Evolutionary conservation across 2,797 vertebrate species (phyloP), one percentile per base, ranked within the genome.

Genomic region (Eulemur mongoz): DNA sequence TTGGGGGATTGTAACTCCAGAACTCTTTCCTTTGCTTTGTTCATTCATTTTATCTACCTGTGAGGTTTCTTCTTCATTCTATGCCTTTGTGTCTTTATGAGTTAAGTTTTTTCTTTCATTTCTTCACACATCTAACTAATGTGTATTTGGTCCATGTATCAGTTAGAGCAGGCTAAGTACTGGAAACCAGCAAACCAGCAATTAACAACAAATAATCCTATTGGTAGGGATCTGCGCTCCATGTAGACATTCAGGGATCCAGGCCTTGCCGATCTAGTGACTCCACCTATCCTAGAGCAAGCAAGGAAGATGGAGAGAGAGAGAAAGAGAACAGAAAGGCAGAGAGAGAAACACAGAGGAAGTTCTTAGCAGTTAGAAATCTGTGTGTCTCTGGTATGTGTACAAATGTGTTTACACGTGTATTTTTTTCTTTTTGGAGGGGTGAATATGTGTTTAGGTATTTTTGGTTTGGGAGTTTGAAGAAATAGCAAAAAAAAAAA

Each of bases 381-480:
- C 1, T 38, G 7, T 48, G 52, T 32, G 6, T 70, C n/a, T n/a
- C 0, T 35, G 12, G 22, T n/a, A 0, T 50, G 35, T 25, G 17
- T 48, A 43, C 4, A n/a, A 12, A 63, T 63, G 61, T 7, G 61
- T n/a, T 65, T 17, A 70, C 5, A 11, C 27, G 0, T 90, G 15
- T 23, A 32, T 40, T 65, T 7, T 69, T 32, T 63, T 50, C 27
- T 30, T 32, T 69, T 40, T 72, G 65, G 15, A 23, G 9, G 15
- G 25, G 12, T 54, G 22, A 72, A 23, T 63, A 5, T 84, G 32
- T 79, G 22, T 50, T 78, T 67, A 54, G 48, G 13, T 79, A 27
- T 61, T 69, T 79, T 45, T 61, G 27, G 43, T 15, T 52, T 73
- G 30, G 4, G 30, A 72, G 27, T 38, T 61, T 4, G 43, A 50